phyloP scores from a whole-genome alignment of 2,113 vertebrate species.

The Xenopus tropicalis region UCB_Xtro_10.0 CM004443.2:33965501-33966000 shows the following conservation, averaged over 20 bases:
- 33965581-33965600: neutral
- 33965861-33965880: conserved; percentile 57
- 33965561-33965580: neutral
- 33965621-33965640: neutral
- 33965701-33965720: conserved; percentile 52
- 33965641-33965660: neutral
- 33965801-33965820: conserved; percentile 66
- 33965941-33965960: too few relatives aligned
- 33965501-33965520: conserved; percentile 5
- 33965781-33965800: conserved; percentile 62
- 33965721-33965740: conserved; percentile 51
- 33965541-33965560: conserved; percentile 3
- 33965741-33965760: conserved; percentile 50
- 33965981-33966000: too few relatives aligned
- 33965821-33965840: conserved; percentile 68
- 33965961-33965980: too few relatives aligned
- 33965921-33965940: neutral
- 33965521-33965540: conserved; percentile 21
- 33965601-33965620: neutral
- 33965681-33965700: conserved; percentile 49
- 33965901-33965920: neutral
- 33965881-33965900: conserved; percentile 52
- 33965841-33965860: conserved; percentile 47
- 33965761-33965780: conserved; percentile 61
- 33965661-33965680: neutral